A percentile compares a stretch with the other conserved stretches of the same genome.
These are phyloP conservation scores for Nylanderia fulva DNA, from an alignment of 1,140 invertebrate species.

Conservation along the genomic window DNA sequence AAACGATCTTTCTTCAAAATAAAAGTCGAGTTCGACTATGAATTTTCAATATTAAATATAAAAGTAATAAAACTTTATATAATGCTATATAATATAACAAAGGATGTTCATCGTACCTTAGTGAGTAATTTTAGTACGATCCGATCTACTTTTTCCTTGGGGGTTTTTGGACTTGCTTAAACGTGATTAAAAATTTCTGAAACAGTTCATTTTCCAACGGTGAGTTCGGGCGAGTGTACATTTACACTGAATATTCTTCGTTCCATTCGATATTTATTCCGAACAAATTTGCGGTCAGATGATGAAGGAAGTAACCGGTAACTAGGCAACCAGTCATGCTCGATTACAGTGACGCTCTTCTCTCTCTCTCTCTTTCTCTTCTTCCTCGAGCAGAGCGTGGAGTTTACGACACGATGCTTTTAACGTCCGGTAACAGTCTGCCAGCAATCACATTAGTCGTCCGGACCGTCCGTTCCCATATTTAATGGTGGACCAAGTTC, in stretches of 20 bases:
- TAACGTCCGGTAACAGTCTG: slow-evolving; percentile 76
- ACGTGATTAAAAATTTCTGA: slow-evolving; percentile 39
- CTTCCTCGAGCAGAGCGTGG: slow-evolving; percentile 49
- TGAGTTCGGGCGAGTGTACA: slow-evolving; percentile 23
- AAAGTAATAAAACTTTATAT: background rate
- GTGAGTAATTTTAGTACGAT: slow-evolving; percentile 6
- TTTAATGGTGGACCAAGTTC: slow-evolving; percentile 75
- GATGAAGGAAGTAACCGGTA: slow-evolving; percentile 64
- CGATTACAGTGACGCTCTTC: slow-evolving; percentile 39
- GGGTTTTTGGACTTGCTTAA: slow-evolving; percentile 16
- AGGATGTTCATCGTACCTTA: background rate
- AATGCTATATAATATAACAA: background rate
- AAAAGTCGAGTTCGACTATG: background rate
- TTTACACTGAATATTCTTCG: slow-evolving; percentile 39
- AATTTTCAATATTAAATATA: slow-evolving; percentile 4
- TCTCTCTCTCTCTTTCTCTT: slow-evolving; percentile 24
- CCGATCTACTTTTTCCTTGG: slow-evolving; percentile 8
- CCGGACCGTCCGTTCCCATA: slow-evolving; percentile 69
- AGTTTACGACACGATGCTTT: slow-evolving; percentile 78
- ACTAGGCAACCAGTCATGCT: slow-evolving; percentile 59
- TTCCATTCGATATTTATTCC: slow-evolving; percentile 59
- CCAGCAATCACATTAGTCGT: slow-evolving; percentile 79
- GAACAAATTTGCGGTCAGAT: slow-evolving; percentile 50
- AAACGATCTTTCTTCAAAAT: background rate
- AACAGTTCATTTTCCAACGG: background rate